Evolutionary conservation across 2,113 vertebrate species (phyloP), one percentile per base, ranked within the genome.

Genomic region (Podarcis cretensis): DNA sequence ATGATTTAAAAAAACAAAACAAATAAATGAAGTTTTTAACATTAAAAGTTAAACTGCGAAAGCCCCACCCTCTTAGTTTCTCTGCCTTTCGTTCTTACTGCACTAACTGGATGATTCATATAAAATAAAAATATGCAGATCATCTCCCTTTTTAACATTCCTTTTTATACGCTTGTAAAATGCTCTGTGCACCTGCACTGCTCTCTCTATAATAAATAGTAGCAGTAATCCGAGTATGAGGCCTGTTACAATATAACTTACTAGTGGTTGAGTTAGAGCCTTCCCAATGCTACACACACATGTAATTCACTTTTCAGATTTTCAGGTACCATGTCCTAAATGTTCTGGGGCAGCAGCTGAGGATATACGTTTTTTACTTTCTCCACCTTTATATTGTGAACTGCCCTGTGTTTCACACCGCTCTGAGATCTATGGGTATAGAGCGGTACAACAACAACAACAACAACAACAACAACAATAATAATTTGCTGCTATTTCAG

Each of bases 81-180:
- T 63, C 13, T 37, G 21, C 59, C n/a, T 27, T 82, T 23, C 7
- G 13, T 25, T 13, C 8, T 66, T 35, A 8, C 4, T 32, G 21
- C 10, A 3, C 83, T 59, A 85, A 48, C 12, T 13, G 21, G 12
- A 21, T 85, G 48, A 25, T 37, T 85, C 25, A 37, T 75, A 77
- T 85, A 85, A 77, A 77, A 77, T 40, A n/a, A 40, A 65, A 85
- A 65, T 65, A 85, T 76, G 32, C 25, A 65, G 73, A 85, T 77
- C 32, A 4, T 20, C 54, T 77, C 7, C 14, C 65, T 85, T 65
- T 57, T 43, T 85, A 85, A 76, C 57, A 65, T 85, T 76, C 73
- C 57, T 65, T 85, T 81, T 87, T 87, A 80, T 87, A 43, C 57
- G 13, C 77, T 69, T 80, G 43, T 87, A 76, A 87, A 80, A 81